Evolutionary conservation across 2,113 vertebrate genomes (phyloP).

Genomic region (Salvelinus sp.): DNA sequence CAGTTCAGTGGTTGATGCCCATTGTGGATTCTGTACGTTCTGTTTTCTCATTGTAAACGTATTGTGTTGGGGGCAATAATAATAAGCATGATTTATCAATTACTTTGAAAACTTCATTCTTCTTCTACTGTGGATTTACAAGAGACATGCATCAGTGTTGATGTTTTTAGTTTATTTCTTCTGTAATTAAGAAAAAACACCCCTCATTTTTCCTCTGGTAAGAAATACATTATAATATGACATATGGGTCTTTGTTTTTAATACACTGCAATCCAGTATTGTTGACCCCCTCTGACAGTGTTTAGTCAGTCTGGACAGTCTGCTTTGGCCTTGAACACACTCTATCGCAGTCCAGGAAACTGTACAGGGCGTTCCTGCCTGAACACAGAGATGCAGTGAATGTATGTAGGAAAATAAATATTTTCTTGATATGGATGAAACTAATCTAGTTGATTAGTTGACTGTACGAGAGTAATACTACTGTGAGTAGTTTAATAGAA

Average conservation of each 20-base stretch:
- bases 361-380: too few species aligned
- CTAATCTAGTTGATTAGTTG: too few species aligned
- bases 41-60: not conserved
- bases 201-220: not conserved
- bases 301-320: too few species aligned
- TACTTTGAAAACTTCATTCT: not conserved
- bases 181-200: not conserved
- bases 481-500: too few species aligned
- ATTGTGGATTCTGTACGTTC: slow-evolving; percentile 22
- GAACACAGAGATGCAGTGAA: too few species aligned
- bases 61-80: not conserved
- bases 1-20: slow-evolving; percentile 21
- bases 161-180: not conserved
- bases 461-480: too few species aligned
- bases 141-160: not conserved
- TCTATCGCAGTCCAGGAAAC: too few species aligned
- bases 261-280: not conserved
- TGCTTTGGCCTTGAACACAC: too few species aligned
- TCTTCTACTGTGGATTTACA: not conserved
- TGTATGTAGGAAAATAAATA: too few species aligned
- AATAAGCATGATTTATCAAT: not conserved
- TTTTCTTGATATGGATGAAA: too few species aligned
- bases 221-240: not conserved
- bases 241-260: not conserved
- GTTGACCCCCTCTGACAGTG: too few species aligned